Conservation (phyloP, 2,113 vertebrate genomes). For the Anguilla japonica region DNA sequence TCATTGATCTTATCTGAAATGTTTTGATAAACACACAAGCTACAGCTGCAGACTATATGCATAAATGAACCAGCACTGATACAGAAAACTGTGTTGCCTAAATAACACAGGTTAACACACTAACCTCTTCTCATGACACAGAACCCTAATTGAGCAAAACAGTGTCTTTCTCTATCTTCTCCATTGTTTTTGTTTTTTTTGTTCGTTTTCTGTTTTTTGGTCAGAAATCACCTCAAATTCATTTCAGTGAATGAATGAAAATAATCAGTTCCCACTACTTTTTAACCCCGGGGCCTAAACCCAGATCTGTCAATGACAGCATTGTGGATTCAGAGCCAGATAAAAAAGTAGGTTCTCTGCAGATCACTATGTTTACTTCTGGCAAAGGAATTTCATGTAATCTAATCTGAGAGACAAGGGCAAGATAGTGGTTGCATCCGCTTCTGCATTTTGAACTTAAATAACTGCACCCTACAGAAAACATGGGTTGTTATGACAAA, state of each 20-base stretch:
- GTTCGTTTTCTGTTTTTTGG: no score
- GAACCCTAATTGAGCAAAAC: no score
- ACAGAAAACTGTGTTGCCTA: no score
- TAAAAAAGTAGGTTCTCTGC: slow-evolving; percentile 11
- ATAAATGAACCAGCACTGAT: no score
- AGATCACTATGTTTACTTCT: slow-evolving; percentile 27
- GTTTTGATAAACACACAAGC: no score
- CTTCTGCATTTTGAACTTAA: not conserved
- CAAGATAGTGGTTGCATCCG: slow-evolving; percentile 34
- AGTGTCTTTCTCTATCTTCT: no score
- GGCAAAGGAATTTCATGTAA: slow-evolving; percentile 15
- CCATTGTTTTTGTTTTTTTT: no score
- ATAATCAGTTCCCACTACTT: slow-evolving; percentile 13
- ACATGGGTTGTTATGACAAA: not conserved
- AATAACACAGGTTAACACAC: no score
- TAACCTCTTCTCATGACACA: no score
- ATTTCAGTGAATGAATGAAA: slow-evolving; percentile 6
- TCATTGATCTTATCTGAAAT: no score
- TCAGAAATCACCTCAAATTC: no score
- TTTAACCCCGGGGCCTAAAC: slow-evolving; percentile 4
- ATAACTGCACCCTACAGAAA: not conserved
- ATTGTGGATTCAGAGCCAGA: not conserved
- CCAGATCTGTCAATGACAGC: slow-evolving; percentile 1
- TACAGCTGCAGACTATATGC: no score
- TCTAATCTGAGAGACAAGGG: slow-evolving; percentile 40